Base-by-base conservation (phyloP, 2,113 vertebrate genomes). In the Ovibos moschatus region DNA sequence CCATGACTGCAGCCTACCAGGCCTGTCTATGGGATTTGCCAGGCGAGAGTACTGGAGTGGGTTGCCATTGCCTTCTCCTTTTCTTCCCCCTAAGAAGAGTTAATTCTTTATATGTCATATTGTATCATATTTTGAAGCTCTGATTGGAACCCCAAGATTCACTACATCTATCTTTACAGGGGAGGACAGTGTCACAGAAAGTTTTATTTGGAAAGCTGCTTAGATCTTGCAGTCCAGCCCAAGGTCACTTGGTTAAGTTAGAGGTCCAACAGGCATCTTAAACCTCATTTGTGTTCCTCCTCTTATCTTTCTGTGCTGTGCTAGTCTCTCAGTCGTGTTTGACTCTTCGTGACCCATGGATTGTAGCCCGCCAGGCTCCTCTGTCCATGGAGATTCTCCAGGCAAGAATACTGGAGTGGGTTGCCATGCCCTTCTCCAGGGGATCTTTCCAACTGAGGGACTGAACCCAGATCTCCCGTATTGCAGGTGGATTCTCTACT, bases 51-150 rank as follows among this genome's bases (percentile, higher is more conserved):
- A 27, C 57, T 58, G 57, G 57, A 58, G 57, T 27, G 57, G 25
- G 25, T 2, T 58, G 10, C 25, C 57, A 58, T 58, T 5, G 25
- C 57, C 25, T 58, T 58, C 57, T n/a, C n/a, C n/a, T 27, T 43
- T 82, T 60, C 43, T 93, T 57, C 11, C 14, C 7, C 21, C 43
- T n/a, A 40, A n/a, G 50, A 74, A 86, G 67, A 19, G 13, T 30
- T 50, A 53, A 82, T 74, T 78, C 7, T 85, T 64, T 78, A 11
- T 95, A 30, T n/a, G 7, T 91, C 55, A 27, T 86, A 4, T 81
- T 40, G 13, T 94, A 62, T 95, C 91, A 58, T 45, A 76, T 76
- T 91, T 36, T 96, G 53, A 94, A 87, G 64, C 53, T 96, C 82
- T 84, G 40, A 43, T 27, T n/a, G 53, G 93, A 82, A 91, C 33